Percentiles rank a stretch among this genome's conserved stretches.
Conservation (phyloP, 1,140 invertebrate species). For the Orchesella cincta region DNA sequence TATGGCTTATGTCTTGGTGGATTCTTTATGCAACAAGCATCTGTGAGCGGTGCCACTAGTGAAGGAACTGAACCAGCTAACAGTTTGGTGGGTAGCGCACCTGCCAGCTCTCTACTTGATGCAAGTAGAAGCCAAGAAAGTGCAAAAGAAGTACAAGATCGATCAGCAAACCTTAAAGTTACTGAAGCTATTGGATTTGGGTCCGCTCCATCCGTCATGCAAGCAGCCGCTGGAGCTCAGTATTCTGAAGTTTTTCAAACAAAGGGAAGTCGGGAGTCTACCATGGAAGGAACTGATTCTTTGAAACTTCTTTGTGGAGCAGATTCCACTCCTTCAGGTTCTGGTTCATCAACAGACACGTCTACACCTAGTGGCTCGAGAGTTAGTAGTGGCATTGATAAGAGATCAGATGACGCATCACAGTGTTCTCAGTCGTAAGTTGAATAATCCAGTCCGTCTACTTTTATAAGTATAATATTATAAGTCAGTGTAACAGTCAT, state of each 20-base stretch:
- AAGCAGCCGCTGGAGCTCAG: not conserved
- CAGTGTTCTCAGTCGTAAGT: slow-evolving; percentile 3
- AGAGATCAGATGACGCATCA: not conserved
- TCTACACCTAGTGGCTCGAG: not conserved
- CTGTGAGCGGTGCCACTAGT: not conserved
- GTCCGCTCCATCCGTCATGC: slow-evolving; percentile 6
- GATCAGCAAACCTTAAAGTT: not conserved
- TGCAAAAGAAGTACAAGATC: not conserved
- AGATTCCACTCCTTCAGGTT: not conserved
- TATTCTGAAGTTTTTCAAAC: too few relatives aligned
- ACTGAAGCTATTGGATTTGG: slow-evolving; percentile 1
- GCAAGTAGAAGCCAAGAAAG: not conserved
- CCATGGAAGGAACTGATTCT: too few relatives aligned
- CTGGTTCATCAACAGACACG: not conserved
- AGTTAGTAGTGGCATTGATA: not conserved
- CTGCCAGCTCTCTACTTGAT: not conserved
- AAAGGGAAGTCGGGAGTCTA: not conserved
- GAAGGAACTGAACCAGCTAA: slow-evolving; percentile 12
- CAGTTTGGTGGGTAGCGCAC: not conserved
- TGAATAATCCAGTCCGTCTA: too few relatives aligned
- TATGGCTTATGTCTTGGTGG: slow-evolving; percentile 44
- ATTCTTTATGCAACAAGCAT: slow-evolving; percentile 43
- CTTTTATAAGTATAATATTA: too few relatives aligned
- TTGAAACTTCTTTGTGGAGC: too few relatives aligned
- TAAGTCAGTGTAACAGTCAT: too few relatives aligned